Percentiles rank a stretch among this genome's conserved stretches.
Evolutionary conservation across 2,113 vertebrate species (phyloP).

Genomic region (Limnothrissa miodon): DNA sequence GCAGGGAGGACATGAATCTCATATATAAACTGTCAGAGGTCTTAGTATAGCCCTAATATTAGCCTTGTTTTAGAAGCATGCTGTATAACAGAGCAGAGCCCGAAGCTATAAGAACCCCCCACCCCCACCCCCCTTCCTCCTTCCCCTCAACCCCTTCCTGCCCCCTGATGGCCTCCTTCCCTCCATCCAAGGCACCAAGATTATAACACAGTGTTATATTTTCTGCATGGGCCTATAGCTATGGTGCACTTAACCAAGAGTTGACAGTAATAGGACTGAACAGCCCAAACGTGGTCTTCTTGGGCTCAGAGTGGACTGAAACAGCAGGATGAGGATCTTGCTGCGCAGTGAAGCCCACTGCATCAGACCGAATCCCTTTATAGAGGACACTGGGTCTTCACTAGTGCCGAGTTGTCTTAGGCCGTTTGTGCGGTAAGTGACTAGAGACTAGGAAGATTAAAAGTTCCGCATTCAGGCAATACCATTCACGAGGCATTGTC

Average conservation of each 20-base stretch:
- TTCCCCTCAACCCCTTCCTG: neutral
- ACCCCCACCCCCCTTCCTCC: neutral
- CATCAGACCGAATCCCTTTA: neutral
- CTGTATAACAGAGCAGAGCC: conserved; percentile 5
- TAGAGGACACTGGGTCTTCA: neutral
- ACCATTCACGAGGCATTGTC: neutral
- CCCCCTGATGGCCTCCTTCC: neutral
- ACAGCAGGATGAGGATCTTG: neutral
- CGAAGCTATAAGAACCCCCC: conserved; percentile 2
- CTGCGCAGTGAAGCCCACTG: neutral
- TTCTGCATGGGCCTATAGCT: conserved; percentile 39
- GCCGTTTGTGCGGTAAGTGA: neutral
- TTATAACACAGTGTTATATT: conserved; percentile 32
- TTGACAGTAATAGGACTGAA: conserved; percentile 6
- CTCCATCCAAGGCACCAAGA: neutral
- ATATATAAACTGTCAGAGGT: conserved; percentile 19
- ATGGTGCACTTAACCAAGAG: conserved; percentile 10
- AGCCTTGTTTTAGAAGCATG: conserved; percentile 32
- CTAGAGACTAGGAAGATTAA: neutral
- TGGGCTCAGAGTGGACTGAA: neutral
- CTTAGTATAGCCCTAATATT: conserved; percentile 30
- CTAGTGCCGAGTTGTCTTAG: conserved; percentile 3
- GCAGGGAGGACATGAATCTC: neutral
- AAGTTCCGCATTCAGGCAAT: neutral
- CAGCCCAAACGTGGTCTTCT: neutral